A percentile compares a stretch with the other conserved stretches of the same genome.
phyloP scores from a whole-genome alignment of 2,113 vertebrate genomes.

The Platycercus adscitus region DNA sequence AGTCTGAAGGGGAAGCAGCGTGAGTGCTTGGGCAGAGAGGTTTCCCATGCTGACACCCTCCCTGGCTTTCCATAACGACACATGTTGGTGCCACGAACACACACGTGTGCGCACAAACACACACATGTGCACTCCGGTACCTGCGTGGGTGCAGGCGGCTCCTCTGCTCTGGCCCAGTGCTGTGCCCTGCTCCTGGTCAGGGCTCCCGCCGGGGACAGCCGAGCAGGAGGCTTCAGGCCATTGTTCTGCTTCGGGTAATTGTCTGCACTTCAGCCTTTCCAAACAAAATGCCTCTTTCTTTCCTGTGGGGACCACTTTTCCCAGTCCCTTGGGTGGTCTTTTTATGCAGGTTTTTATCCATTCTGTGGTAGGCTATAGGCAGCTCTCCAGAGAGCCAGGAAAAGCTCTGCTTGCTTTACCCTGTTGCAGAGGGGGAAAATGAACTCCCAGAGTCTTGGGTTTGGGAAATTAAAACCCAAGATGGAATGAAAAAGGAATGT shows the following conservation, averaged over 20 bases:
- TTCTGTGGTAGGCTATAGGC: conserved; percentile 46
- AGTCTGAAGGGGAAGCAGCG: neutral
- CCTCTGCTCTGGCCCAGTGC: fast-evolving
- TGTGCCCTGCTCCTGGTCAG: fast-evolving
- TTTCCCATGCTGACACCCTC: neutral
- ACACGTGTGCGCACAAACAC: neutral
- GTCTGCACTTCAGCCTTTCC: conserved; percentile 37
- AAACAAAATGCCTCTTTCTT: conserved; percentile 65
- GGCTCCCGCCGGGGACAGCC: fast-evolving
- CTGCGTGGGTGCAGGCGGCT: fast-evolving
- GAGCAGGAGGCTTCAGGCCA: neutral
- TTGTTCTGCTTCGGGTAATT: conserved; percentile 33
- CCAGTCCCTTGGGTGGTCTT: conserved; percentile 69
- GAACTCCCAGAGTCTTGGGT: neutral
- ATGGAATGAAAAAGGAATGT: neutral
- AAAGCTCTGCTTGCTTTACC: neutral
- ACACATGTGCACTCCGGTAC: fast-evolving
- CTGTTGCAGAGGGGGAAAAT: neutral
- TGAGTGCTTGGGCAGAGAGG: neutral
- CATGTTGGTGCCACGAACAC: fast-evolving
- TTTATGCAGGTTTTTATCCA: conserved; percentile 50
- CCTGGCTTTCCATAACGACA: fast-evolving
- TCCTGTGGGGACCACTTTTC: conserved; percentile 60
- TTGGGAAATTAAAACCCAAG: conserved; percentile 20
- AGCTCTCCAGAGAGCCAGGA: conserved; percentile 23